Evolutionary conservation across 2,797 vertebrate genomes (phyloP).

Genomic region (Echiichthys vipera): DNA sequence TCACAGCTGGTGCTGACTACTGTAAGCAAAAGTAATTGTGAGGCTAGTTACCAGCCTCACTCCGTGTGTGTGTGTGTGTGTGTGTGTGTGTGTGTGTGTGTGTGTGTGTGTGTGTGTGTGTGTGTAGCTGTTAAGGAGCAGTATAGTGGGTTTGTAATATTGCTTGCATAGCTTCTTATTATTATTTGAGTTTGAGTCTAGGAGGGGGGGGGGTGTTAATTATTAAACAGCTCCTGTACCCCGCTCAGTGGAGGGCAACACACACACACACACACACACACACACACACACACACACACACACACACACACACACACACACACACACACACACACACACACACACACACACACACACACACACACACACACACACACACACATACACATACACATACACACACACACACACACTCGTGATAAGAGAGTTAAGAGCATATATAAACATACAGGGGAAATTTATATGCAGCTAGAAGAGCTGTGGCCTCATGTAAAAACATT

Average conservation of each 20-base stretch:
- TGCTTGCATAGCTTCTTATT: constrained; percentile 74
- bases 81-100: constrained; percentile 28
- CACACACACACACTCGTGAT: neutral
- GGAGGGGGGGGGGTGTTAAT: constrained; percentile 68
- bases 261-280: constrained; percentile 12
- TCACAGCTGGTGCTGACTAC: constrained; percentile 67
- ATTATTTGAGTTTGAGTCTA: constrained; percentile 67
- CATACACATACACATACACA: neutral
- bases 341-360: constrained; percentile 26
- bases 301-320: neutral
- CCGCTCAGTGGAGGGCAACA: constrained; percentile 65
- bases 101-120: constrained; percentile 27
- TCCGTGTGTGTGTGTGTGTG: constrained; percentile 6
- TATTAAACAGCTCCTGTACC: constrained; percentile 73
- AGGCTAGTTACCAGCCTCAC: constrained; percentile 19
- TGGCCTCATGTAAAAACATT: neutral
- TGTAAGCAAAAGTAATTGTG: constrained; percentile 72
- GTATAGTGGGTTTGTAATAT: constrained; percentile 62
- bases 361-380: constrained; percentile 11
- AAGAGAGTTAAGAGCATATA: constrained; percentile 5
- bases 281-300: constrained; percentile 9
- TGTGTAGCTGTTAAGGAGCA: neutral
- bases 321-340: constrained; percentile 26
- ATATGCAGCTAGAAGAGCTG: neutral
- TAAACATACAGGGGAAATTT: constrained; percentile 1